phyloP scores from a whole-genome alignment of 2,797 vertebrate species.

The Spinibarbus caldwelli region DNA sequence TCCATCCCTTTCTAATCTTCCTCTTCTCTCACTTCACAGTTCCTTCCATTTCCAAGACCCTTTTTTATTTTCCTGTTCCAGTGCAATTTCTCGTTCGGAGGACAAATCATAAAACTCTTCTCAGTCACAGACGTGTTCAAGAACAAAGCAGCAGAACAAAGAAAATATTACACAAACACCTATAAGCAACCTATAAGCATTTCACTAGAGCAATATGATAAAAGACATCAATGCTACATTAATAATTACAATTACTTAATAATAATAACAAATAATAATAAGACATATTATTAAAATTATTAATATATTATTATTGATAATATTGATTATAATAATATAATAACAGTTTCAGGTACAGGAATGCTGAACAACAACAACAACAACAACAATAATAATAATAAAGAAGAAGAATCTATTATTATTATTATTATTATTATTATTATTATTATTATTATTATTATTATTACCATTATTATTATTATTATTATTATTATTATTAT shows the following conservation, averaged over 20 bases:
- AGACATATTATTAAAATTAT: background rate
- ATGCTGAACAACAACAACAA: too few species aligned
- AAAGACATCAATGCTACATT: background rate
- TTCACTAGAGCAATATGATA: background rate
- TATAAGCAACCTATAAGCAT: background rate
- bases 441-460: background rate
- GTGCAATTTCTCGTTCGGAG: slow-evolving; percentile 22
- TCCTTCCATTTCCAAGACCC: slow-evolving; percentile 9
- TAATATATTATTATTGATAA: background rate
- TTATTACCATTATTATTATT: too few species aligned
- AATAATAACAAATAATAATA: background rate
- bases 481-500: too few species aligned
- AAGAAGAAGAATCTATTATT: background rate
- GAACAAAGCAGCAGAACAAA: background rate
- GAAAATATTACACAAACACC: background rate
- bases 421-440: background rate
- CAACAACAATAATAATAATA: background rate
- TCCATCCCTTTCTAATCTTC: slow-evolving; percentile 28
- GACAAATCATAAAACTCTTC: background rate
- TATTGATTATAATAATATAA: background rate
- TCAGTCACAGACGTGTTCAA: slow-evolving; percentile 3
- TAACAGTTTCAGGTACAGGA: too few species aligned
- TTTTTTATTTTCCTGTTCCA: slow-evolving; percentile 31
- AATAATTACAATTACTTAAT: background rate
- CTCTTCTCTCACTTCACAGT: slow-evolving; percentile 23